Percentiles rank a stretch among this genome's conserved stretches.
Evolutionary conservation across 2,888 invertebrate genomes (phyloP).

Genomic region (Tenthredo scrophulariae): DNA sequence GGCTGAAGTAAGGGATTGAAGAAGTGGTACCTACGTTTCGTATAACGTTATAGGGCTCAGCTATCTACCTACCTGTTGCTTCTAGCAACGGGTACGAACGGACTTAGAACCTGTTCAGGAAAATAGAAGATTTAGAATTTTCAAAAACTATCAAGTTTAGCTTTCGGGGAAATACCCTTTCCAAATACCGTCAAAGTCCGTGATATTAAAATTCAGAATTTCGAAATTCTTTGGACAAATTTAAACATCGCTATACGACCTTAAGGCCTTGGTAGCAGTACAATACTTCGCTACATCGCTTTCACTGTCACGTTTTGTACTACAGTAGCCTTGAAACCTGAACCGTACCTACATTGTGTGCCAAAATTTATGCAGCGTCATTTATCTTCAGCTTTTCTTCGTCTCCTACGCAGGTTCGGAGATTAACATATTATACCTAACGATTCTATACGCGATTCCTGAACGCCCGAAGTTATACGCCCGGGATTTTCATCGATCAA

Average conservation of each 20-base stretch:
- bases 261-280: background rate
- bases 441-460: background rate
- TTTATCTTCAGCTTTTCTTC: background rate
- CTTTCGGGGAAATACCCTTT: too few relatives aligned
- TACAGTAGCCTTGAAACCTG: conserved; percentile 27
- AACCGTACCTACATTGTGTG: background rate
- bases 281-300: background rate
- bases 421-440: background rate
- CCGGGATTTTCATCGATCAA: background rate
- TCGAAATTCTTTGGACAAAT: background rate
- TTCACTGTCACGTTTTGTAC: conserved; percentile 19
- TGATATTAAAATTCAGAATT: too few relatives aligned
- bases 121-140: too few relatives aligned
- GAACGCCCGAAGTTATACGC: background rate
- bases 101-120: background rate
- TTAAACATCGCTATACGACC: background rate
- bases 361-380: conserved; percentile 25
- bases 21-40: conserved; percentile 16
- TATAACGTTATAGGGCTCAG: background rate
- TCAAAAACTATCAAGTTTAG: too few relatives aligned
- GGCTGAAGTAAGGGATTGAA: conserved; percentile 22
- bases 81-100: conserved; percentile 32
- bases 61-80: conserved; percentile 45
- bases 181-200: too few relatives aligned
- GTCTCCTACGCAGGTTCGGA: background rate